phyloP scores from a whole-genome alignment of 2,113 vertebrate species.

The Pteruthius melanotis region DNA sequence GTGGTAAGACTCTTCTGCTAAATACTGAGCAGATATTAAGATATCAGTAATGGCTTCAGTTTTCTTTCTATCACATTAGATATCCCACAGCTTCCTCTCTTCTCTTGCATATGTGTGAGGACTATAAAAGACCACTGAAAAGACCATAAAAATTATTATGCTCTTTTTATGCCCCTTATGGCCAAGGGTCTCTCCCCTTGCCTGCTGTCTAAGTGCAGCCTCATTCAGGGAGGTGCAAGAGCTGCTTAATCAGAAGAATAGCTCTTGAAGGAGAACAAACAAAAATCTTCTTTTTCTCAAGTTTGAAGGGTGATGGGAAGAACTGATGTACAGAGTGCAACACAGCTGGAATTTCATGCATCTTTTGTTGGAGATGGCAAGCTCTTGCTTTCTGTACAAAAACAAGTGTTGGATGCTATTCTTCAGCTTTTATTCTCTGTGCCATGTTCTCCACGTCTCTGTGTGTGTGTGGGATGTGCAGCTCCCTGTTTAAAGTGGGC shows the following conservation, averaged over 20 bases:
- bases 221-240: background rate
- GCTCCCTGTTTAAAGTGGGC: background rate
- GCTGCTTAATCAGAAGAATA: background rate
- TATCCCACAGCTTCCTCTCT: background rate
- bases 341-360: background rate
- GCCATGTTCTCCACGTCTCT: background rate
- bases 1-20: constrained; percentile 3
- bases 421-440: background rate
- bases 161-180: background rate
- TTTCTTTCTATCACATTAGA: background rate
- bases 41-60: background rate
- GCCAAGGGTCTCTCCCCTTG: background rate
- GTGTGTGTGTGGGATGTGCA: background rate
- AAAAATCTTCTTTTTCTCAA: background rate
- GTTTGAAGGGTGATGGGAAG: background rate
- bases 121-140: background rate
- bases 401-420: background rate
- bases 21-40: constrained; percentile 49
- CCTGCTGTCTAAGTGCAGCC: background rate
- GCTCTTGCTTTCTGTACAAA: background rate
- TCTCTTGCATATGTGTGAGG: background rate
- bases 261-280: background rate
- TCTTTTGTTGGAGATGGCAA: background rate
- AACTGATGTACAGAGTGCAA: background rate
- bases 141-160: background rate